Conservation (phyloP, 2,113 vertebrate species). For the Thinocorus orbignyianus region DNA sequence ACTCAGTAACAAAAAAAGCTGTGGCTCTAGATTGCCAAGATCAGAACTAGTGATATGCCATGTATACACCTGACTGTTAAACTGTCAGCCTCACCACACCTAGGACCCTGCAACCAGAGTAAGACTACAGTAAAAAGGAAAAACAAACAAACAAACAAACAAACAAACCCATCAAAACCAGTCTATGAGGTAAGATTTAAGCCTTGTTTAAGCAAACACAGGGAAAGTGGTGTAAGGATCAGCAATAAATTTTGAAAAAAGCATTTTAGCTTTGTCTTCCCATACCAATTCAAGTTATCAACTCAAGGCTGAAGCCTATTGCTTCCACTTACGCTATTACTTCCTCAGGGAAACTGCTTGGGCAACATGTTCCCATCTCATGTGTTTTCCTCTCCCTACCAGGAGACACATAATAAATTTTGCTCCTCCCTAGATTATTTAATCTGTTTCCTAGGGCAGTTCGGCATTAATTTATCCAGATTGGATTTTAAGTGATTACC, state of each 20-base stretch:
- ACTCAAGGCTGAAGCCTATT: neutral
- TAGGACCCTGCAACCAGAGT: neutral
- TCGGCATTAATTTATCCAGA: neutral
- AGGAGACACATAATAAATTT: neutral
- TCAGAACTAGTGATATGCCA: neutral
- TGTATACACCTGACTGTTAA: neutral
- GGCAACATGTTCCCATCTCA: neutral
- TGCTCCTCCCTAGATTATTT: neutral
- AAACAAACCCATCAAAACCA: neutral
- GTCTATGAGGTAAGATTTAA: accelerated
- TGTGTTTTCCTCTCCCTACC: neutral
- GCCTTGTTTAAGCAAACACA: too few species aligned
- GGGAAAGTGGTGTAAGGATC: neutral
- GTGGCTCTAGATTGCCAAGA: neutral
- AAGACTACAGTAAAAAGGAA: neutral
- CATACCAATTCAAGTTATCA: neutral
- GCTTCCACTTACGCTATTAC: neutral
- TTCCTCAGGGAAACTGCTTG: neutral
- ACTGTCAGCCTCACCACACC: accelerated
- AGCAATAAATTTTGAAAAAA: neutral
- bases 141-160: too few species aligned
- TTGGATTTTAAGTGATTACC: neutral
- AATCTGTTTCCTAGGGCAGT: neutral
- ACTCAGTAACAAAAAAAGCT: neutral
- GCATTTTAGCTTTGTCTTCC: neutral